A percentile compares a stretch with the other conserved stretches of the same genome.
phyloP scores from a whole-genome alignment of 2,888 invertebrate genomes.

The Peribatodes rhomboidaria region DNA sequence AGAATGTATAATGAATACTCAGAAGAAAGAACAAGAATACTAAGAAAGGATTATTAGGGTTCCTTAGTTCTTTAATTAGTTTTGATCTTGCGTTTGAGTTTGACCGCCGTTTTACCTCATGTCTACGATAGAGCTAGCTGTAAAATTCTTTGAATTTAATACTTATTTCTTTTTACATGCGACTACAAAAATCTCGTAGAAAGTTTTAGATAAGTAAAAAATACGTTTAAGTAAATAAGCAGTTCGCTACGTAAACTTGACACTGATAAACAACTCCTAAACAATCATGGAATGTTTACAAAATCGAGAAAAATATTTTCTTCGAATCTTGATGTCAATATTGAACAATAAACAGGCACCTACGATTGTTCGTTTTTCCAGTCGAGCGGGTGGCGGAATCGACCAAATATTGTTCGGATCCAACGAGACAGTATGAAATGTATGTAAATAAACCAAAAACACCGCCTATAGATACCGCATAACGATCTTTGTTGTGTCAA shows the following conservation, averaged over 20 bases:
- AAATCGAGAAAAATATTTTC: slow-evolving; percentile 44
- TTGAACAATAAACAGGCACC: slow-evolving; percentile 48
- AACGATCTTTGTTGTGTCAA: no score
- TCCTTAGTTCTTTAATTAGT: no score
- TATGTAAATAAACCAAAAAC: slow-evolving; percentile 46
- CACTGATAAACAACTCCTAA: slow-evolving; percentile 28
- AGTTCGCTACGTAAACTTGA: slow-evolving; percentile 15
- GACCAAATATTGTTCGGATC: slow-evolving; percentile 54
- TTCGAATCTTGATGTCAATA: slow-evolving; percentile 45
- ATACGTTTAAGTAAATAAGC: slow-evolving; percentile 15
- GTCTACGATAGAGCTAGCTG: no score
- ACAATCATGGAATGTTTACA: slow-evolving; percentile 41
- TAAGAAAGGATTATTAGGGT: no score
- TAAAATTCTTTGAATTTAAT: no score
- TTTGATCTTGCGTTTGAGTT: no score
- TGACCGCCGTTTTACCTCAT: no score
- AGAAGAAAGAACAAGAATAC: no score
- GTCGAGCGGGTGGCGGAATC: slow-evolving; percentile 45
- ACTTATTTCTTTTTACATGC: no score
- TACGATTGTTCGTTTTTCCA: slow-evolving; percentile 56
- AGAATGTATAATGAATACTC: no score
- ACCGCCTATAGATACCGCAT: no score
- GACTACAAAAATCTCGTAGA: slow-evolving; percentile 1
- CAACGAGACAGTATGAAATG: slow-evolving; percentile 47
- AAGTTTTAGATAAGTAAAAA: slow-evolving; percentile 9